Conservation (phyloP, 2,113 vertebrate genomes). For the Daubentonia madagascariensis region DNA sequence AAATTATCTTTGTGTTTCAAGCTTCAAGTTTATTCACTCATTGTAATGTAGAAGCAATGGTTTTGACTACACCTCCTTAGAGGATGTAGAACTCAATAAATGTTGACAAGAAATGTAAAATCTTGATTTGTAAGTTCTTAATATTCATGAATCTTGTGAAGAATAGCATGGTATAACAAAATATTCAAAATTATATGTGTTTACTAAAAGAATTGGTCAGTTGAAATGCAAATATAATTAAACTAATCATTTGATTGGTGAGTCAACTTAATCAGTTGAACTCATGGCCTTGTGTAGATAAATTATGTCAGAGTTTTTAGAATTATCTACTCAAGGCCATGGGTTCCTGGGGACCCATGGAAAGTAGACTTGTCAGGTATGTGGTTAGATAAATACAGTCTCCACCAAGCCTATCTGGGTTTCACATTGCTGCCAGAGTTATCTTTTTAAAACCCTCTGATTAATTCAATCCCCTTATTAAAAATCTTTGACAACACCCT, state of each 20-base stretch:
- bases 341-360: background rate
- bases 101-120: background rate
- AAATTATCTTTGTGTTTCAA: background rate
- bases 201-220: background rate
- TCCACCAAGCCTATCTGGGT: background rate
- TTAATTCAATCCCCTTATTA: background rate
- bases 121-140: background rate
- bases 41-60: background rate
- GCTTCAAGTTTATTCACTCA: background rate
- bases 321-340: background rate
- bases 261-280: background rate
- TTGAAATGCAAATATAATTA: background rate
- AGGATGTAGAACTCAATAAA: background rate
- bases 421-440: background rate
- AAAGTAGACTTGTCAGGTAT: background rate
- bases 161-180: background rate
- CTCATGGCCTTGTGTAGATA: background rate
- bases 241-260: constrained; percentile 10
- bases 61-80: background rate
- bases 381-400: background rate
- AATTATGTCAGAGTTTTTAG: background rate
- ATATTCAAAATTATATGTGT: background rate
- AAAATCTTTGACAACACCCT: background rate
- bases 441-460: background rate
- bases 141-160: background rate